phyloP scores from a whole-genome alignment of 2,113 vertebrate species.

The Plecturocebus donacophilus region DNA sequence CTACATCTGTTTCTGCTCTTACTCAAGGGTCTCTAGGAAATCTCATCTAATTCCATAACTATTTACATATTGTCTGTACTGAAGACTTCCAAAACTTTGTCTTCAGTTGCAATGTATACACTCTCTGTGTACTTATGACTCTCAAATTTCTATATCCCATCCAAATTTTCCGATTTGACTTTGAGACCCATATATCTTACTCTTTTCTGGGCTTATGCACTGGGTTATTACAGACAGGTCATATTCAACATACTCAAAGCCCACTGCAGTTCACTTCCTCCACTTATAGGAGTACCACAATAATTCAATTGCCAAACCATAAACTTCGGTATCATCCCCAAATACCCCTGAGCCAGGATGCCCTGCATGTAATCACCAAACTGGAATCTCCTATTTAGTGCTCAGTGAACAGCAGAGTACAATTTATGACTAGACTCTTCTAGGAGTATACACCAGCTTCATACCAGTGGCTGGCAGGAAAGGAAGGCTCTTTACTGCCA shows the following conservation, averaged over 20 bases:
- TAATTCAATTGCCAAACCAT: neutral
- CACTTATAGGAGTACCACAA: neutral
- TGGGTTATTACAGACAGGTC: neutral
- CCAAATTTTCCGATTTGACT: neutral
- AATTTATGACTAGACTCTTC: neutral
- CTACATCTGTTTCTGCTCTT: neutral
- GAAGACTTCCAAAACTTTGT: neutral
- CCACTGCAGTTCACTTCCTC: neutral
- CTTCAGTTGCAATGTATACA: neutral
- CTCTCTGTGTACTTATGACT: neutral
- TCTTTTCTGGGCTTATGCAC: neutral
- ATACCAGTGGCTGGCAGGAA: too few species aligned
- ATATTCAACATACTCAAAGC: neutral
- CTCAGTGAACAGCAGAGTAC: too few species aligned
- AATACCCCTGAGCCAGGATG: rapidly evolving
- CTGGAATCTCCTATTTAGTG: too few species aligned
- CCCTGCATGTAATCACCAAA: too few species aligned
- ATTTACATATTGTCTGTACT: neutral
- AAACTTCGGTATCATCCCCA: neutral
- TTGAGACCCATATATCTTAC: neutral
- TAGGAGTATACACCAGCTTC: rapidly evolving
- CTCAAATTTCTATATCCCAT: neutral
- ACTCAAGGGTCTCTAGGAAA: neutral
- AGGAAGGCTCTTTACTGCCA: neutral
- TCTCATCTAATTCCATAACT: neutral